These are phyloP conservation scores for Halichoerus grypus DNA, from an alignment of 2,113 vertebrate genomes.

Conservation along the genomic window DNA sequence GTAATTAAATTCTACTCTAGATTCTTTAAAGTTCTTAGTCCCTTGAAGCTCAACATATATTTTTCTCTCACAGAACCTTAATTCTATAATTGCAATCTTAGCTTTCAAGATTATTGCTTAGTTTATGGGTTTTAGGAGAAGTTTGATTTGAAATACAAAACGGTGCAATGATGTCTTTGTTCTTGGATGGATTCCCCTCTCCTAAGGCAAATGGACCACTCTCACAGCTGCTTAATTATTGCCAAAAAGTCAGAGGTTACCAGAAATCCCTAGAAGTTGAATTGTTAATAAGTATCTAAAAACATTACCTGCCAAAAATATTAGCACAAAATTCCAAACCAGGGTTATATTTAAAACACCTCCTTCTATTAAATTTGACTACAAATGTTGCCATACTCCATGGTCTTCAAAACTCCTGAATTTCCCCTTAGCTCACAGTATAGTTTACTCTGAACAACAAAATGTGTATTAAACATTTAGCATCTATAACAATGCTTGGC, in stretches of 20 bases:
- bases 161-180: neutral
- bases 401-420: neutral
- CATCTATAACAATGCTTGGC: neutral
- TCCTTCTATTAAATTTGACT: conserved; percentile 26
- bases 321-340: neutral
- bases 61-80: neutral
- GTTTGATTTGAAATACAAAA: neutral
- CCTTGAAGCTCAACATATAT: neutral
- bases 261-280: neutral
- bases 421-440: neutral
- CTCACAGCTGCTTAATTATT: neutral
- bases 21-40: neutral
- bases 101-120: neutral
- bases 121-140: neutral
- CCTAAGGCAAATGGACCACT: neutral
- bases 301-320: neutral
- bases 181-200: neutral
- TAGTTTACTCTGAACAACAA: neutral
- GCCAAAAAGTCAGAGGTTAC: neutral
- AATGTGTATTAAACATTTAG: neutral
- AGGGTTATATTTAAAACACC: neutral
- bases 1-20: neutral
- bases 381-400: neutral
- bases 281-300: neutral
- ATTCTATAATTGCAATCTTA: neutral